A percentile compares a stretch with the other conserved stretches of the same genome.
Conservation (phyloP, 2,797 vertebrate species). For the Xenentodon cancila region DNA sequence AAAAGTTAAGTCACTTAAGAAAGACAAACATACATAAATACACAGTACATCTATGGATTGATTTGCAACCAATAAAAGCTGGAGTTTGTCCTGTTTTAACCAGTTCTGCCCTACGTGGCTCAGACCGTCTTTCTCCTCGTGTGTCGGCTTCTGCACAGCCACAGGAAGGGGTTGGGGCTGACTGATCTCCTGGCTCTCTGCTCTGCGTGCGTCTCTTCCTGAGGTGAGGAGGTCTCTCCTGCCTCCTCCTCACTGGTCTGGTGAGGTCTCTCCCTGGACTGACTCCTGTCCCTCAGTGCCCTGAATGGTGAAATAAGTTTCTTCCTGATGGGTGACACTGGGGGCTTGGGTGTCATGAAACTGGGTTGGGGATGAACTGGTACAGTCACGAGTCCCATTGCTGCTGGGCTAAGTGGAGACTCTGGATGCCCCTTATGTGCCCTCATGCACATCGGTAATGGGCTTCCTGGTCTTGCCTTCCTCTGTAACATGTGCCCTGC, state of each 20-base stretch:
- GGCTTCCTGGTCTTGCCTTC: conserved; percentile 24
- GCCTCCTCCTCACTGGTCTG: conserved; percentile 13
- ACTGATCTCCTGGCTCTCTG: conserved; percentile 68
- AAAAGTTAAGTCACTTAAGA: background rate
- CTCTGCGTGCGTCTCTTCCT: conserved; percentile 63
- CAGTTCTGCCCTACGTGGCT: background rate
- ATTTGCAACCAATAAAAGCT: background rate
- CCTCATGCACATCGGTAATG: conserved; percentile 8
- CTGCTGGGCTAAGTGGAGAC: conserved; percentile 4
- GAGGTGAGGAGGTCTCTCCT: conserved; percentile 17
- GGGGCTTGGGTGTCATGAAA: conserved; percentile 55
- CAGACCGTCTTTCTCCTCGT: conserved; percentile 74
- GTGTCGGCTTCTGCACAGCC: conserved; percentile 78
- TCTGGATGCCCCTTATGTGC: background rate
- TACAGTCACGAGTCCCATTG: background rate
- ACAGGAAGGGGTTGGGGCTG: conserved; percentile 70
- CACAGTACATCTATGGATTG: background rate
- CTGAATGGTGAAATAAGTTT: conserved; percentile 79
- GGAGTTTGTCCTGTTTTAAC: background rate
- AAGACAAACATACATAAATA: background rate
- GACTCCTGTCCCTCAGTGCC: conserved; percentile 85
- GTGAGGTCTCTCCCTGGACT: conserved; percentile 83
- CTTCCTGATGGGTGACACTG: conserved; percentile 71
- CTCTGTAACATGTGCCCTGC: background rate
- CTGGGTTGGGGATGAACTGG: conserved; percentile 14